Base-by-base conservation (phyloP, 2,113 vertebrate species). In the Glaucidium brasilianum region DNA sequence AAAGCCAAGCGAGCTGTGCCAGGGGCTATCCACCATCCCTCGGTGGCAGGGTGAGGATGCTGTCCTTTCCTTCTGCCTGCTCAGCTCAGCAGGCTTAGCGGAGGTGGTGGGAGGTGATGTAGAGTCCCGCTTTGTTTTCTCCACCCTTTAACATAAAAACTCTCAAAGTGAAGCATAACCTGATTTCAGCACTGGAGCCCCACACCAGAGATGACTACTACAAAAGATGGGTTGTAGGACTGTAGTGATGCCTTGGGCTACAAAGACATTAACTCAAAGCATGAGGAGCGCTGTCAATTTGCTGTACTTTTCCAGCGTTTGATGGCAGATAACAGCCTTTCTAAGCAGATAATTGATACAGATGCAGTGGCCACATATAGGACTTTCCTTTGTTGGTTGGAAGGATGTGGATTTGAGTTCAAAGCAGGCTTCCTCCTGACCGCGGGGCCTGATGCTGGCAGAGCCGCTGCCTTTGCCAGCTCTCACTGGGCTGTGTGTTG, bases 381-480 rank as follows among this genome's bases (percentile, higher is more conserved):
- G 58, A 58, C 18, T 37, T 75, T 4, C 14, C 73, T 89, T 41
- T 64, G 50, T 29, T 88, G 1, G 0, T 15, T 37, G 41, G 35
- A 50, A 32, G 49, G 15, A 21, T 66, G 67, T 47, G 63, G 32
- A 29, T 15, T 21, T 71, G 45, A 85, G 58, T 62, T 93, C 77
- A 89, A 52, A 75, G 47, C 41, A 56, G 63, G 17, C 34, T 74
- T 83, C 23, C n/a, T 78, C 23, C 41, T 0, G 0, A 25, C 25
- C 1, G 5, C 64, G 49, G 6, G 1, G 8, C 14, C 27, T 2
- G 9, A 17, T 12, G 10, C 60, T 1, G 1, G 60, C 52, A 68
- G 25, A 79, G 74, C 35, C 0, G 6, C n/a, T 92, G 75, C 50
- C 60, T 63, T 52, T 58, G 79, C 87, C 41, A 59, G 41, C 29